phyloP scores from a whole-genome alignment of 2,113 vertebrate species.

The Corythaeola cristata region DNA sequence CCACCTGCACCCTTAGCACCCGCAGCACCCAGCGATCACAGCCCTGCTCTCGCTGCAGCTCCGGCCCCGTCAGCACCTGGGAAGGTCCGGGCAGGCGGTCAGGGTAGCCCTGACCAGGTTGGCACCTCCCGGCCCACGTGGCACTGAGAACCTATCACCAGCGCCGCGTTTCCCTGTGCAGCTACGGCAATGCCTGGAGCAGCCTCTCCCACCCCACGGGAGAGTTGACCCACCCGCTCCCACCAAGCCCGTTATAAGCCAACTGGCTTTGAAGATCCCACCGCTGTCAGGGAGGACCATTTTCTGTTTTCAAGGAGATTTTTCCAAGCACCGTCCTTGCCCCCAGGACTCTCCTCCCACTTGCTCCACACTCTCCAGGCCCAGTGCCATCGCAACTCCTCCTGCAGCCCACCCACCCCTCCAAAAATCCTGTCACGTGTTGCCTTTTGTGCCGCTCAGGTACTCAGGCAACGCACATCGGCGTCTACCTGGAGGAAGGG shows the following conservation, averaged over 20 bases:
- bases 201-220: neutral
- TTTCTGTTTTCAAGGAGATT: neutral
- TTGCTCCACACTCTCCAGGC: neutral
- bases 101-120: neutral
- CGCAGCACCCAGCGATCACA: neutral
- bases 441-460: slow-evolving; percentile 28
- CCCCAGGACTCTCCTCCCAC: neutral
- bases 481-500: neutral
- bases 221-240: accelerated
- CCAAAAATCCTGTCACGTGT: neutral
- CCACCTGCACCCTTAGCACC: neutral
- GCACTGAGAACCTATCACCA: accelerated
- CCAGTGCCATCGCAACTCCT: accelerated
- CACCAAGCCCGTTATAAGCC: neutral
- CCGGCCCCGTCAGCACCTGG: accelerated
- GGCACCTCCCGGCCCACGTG: neutral
- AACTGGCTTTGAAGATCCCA: neutral
- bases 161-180: accelerated
- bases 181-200: neutral
- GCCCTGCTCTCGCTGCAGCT: neutral
- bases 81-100: neutral
- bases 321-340: neutral
- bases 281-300: neutral
- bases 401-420: neutral
- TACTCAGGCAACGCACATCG: neutral